Evolutionary conservation across 2,888 invertebrate genomes (phyloP), one percentile per base, ranked within the genome.

Genomic region (Oligia latruncula): DNA sequence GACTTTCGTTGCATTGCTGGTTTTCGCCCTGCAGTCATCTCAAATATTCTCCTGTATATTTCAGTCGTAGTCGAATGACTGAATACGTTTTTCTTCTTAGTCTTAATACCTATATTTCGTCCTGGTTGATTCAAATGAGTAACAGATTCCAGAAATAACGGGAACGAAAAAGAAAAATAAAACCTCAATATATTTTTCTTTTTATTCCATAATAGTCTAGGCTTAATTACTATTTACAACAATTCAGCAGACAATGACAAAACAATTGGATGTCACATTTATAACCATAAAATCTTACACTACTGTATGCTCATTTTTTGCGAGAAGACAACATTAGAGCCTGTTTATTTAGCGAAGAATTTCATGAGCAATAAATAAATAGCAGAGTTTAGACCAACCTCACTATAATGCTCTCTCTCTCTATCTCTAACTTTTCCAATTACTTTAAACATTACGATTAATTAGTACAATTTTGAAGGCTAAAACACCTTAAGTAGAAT

Each of bases 181-280:
- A 78, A 85, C 82, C 46, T 77, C 76, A 78, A 40, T 81, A 66
- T 60, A 80, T 74, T 86, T 81, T 85, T 80, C 73, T 60, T 81
- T 84, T 84, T 81, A 86, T 82, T 88, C 74, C 84, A 81, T 83
- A 77, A 82, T 84, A 82, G 52, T 80, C 78, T 86, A 86, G 67
- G 55, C 83, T 86, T 86, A 87, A 88, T 84, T 84, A 81, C 71
- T 92, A 92, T 93, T 90, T 93, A 92, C 92, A 92, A 90, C 83
- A 80, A 83, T 89, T 82, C 86, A 70, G 73, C 80, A 80, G 76
- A 86, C 29, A 80, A 86, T 87, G 84, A 83, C 77, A 84, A 88
- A 89, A 82, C 81, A 89, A 87, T 83, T 85, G 79, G 82, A 78
- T 81, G 81, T 89, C 83, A 85, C 78, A 82, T 87, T 81, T 82